A percentile compares a stretch with the other conserved stretches of the same genome.
phyloP scores from a whole-genome alignment of 2,888 invertebrate species.

The Lobophora halterata region DNA sequence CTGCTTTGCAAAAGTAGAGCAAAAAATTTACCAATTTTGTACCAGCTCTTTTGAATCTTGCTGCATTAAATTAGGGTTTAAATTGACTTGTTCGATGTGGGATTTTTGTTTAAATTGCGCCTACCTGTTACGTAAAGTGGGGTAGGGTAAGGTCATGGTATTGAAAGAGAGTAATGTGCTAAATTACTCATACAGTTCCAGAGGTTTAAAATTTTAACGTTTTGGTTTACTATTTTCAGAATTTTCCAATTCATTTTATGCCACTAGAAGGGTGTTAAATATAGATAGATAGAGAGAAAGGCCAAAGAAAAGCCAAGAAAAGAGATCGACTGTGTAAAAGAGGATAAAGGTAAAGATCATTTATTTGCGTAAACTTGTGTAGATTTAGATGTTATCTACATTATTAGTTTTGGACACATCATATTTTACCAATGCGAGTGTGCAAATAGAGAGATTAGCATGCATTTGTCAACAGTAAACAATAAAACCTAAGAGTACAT shows the following conservation, averaged over 20 bases:
- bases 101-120: constrained; percentile 16
- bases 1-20: constrained; percentile 34
- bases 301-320: no score
- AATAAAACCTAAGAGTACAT: no score
- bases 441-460: no score
- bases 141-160: constrained; percentile 34
- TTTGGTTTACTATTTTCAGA: neutral
- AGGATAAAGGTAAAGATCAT: no score
- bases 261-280: no score
- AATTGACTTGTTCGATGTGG: constrained; percentile 2
- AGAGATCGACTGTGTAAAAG: no score
- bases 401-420: no score
- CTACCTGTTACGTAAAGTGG: constrained; percentile 56
- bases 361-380: no score
- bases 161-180: constrained; percentile 39
- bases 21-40: constrained; percentile 28
- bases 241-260: neutral
- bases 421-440: no score
- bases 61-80: neutral
- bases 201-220: constrained; percentile 6
- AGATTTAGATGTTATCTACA: no score
- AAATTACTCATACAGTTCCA: constrained; percentile 35
- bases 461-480: no score
- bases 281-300: no score
- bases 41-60: constrained; percentile 9